Base-by-base conservation (phyloP, 2,888 invertebrate species). In the Ectemnius continuus region DNA sequence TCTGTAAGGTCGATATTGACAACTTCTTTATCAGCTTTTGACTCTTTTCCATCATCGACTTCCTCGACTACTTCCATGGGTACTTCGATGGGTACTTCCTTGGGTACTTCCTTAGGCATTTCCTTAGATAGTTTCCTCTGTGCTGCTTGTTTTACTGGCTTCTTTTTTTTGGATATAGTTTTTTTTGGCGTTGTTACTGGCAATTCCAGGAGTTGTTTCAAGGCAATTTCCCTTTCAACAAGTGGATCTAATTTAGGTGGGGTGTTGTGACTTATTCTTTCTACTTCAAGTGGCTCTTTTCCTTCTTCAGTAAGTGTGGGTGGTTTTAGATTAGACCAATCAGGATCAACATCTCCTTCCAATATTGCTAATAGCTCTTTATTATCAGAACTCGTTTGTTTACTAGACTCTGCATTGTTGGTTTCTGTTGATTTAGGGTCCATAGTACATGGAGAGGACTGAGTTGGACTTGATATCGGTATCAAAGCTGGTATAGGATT, bases 281-380 rank as follows among this genome's bases (percentile, higher is more conserved):
- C 70, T 16, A 77, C 6, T 20, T 73, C 77, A 26, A 68, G 71
- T 4, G 83, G 70, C 4, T 67, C 73, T 26, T 79, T 85, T 4
- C 70, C 73, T 45, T 81, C 84, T 20, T 79, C 81, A 4, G 75
- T 74, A 6, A 85, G 75, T 13, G 66, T 79, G 14, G 87, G 88
- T 2, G 88, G 81, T 67, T 89, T 88, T 8, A 91, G 81, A 71
- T 91, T 88, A 0, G 90, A 89, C 90, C 91, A 91, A 62, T 91
- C 91, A 1, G 90, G 90, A 79, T 92, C 92, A 6, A 91, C 92
- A 57, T 93, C 92, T 45, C 93, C 93, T 86, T 93, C 93, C 16
- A 93, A 86, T 79, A 93, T 93, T 0, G 93, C 93, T 14, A 93
- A 84, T 26, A 93, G 85, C 79, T 93, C 93, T 16, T 92, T 92